Base-by-base conservation (phyloP, 2,797 vertebrate genomes). In the Alosa sapidissima region DNA sequence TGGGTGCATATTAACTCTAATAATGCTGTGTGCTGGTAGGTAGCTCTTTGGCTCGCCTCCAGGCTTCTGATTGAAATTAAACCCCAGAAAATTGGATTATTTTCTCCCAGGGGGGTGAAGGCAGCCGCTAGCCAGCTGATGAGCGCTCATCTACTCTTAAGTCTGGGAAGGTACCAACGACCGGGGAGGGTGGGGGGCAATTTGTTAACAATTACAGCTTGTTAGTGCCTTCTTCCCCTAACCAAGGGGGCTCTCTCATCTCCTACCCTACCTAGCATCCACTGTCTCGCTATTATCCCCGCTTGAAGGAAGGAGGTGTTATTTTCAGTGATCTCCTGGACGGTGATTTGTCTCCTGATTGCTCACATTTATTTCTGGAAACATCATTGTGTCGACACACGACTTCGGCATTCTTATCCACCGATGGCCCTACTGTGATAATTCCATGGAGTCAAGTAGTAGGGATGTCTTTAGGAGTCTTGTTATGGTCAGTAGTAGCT, bases 161-260 rank as follows among this genome's bases (percentile, higher is more conserved):
- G 92, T 89, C 60, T 0, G 55, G 91, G 92, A 87, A 85, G 92
- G 91, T 86, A 88, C 90, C 92, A 89, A 92, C 94, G 88, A 92
- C 95, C 93, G 90, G 89, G 94, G 95, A 94, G 92, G 92, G 95
- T 96, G 89, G 94, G 95, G 94, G 92, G 92, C 95, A 96, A 96
- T 97, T 98, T 97, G 96, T 96, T 96, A 96, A 95, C 94, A 96
- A 96, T 97, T 97, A 97, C 91, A 92, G 91, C 93, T 96, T 92
- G 93, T 98, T 97, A 97, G 94, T 93, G 93, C 92, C 81, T 78
- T 93, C 95, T 96, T 96, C 91, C 93, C 91, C 89, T 87, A 86
- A 84, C 88, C 5, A 75, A 78, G 72, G 88, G 87, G 81, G 89
- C 90, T 47, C 41, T 78, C 36, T 84, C 87, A 85, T 85, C 52